Evolutionary conservation across 2,797 vertebrate genomes (phyloP), one percentile per base, ranked within the genome.

Genomic region (Anabas testudineus): DNA sequence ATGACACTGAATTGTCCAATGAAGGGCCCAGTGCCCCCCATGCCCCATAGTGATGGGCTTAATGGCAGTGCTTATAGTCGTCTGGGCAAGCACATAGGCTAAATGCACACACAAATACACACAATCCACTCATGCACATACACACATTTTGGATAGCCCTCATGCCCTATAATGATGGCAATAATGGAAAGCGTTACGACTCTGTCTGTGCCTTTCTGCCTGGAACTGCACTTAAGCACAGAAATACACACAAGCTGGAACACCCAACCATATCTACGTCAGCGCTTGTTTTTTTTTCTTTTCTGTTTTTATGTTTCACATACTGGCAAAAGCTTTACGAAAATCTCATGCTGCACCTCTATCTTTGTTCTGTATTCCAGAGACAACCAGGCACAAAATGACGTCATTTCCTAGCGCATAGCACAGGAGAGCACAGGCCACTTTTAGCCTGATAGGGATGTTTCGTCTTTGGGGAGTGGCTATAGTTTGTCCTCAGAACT

Each of bases 401-500:
- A 46, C 30, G 51, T 76, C 32, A 82, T 89, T 80, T 85, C 78
- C 78, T 73, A 42, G 58, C 68, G 67, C 16, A n/a, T 47, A 55
- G 71, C 62, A 74, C 65, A 64, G 49, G 37, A 83, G 68, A 69
- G 60, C 18, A 15, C 67, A 59, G 85, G 75, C 67, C 46, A 66
- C 73, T 82, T 64, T 78, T 69, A 63, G 81, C 54, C 74, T 84
- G 82, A 87, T 85, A 76, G 81, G 73, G 86, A 88, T 85, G 82
- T 74, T 68, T 81, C 4, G 63, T 88, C 88, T 82, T 84, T 18
- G 65, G 72, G 82, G 85, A 85, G 71, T 54, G 81, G 55, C 76
- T 84, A 82, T 90, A 86, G 92, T 88, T 87, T 90, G 89, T 93
- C 82, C 85, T 85, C 69, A 67, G 80, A 75, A 71, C 74, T 80